These are phyloP conservation scores for Drosophila anomalipes DNA, from an alignment of 2,888 invertebrate species.

Conservation along the genomic window DNA sequence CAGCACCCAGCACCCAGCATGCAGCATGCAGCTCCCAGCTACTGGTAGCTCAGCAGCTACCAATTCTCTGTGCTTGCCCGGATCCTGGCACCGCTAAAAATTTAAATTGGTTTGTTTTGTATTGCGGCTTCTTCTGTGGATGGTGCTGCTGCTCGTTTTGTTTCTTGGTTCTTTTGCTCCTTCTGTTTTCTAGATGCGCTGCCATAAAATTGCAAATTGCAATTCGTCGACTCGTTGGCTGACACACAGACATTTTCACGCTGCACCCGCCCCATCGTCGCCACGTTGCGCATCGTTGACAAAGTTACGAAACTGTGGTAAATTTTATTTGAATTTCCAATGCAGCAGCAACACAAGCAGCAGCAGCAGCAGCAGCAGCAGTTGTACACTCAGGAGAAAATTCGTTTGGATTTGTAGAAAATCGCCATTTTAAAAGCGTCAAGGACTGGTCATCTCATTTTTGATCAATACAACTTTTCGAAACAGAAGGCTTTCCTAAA, in stretches of 20 bases:
- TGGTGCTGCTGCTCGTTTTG: slow-evolving; percentile 41
- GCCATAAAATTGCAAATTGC: slow-evolving; percentile 83
- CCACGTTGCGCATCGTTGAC: slow-evolving; percentile 78
- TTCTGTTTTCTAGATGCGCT: slow-evolving; percentile 62
- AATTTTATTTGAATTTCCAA: slow-evolving; percentile 80
- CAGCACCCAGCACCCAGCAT: neutral
- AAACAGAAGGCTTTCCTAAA: neutral
- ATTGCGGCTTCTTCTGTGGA: slow-evolving; percentile 64
- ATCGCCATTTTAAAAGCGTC: neutral
- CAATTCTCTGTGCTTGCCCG: slow-evolving; percentile 1
- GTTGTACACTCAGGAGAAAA: neutral
- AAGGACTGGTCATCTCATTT: neutral
- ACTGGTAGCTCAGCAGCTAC: neutral
- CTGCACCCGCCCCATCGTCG: slow-evolving; percentile 24
- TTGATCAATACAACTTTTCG: neutral
- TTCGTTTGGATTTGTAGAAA: neutral
- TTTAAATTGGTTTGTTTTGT: slow-evolving; percentile 83
- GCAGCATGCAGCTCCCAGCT: neutral
- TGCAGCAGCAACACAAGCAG: slow-evolving; percentile 47
- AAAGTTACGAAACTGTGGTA: slow-evolving; percentile 78
- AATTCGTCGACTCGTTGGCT: slow-evolving; percentile 72
- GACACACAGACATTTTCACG: slow-evolving; percentile 8
- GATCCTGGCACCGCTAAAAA: slow-evolving; percentile 63
- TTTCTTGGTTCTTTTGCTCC: slow-evolving; percentile 25
- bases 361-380: neutral